Base-by-base conservation (phyloP, 2,113 vertebrate species). In the Hystrix brachyura region DNA sequence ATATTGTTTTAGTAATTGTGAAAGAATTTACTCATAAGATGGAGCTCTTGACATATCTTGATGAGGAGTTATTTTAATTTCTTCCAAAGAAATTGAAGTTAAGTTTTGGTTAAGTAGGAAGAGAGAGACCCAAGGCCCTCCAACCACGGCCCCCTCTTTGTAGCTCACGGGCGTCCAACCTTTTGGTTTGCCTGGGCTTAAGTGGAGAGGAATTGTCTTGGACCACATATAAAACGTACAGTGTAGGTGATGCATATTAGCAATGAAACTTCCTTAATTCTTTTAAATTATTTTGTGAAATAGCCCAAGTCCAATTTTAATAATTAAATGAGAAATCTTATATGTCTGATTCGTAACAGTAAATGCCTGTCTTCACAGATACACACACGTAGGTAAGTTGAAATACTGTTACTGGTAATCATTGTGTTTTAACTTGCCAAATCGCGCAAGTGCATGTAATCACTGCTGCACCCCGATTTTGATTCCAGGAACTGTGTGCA, bases 91-190 rank as follows among this genome's bases (percentile, higher is more conserved):
- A 84, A 51, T 53, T 55, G 13, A 79, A 83, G 11, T 81, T 53
- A 76, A 85, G 27, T 84, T 78, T 46, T 79, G 12, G 46, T 84
- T 95, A 87, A 91, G 18, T 85, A 95, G 65, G 38, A 97, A 84
- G 25, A 84, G 19, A 88, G 82, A 74, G 71, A 21, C 32, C 6
- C 60, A 57, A 80, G 51, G 4, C 80, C 2, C 34, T 21, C 7
- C 79, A 7, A 32, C 29, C 25, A 11, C 0, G 1, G 29, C 9
- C 7, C 2, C 34, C 17, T n/a, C 23, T 53, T 59, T 82, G 15
- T 64, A 90, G 57, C 87, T 14, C 7, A 11, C 34, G 27, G 29
- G 15, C 27, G 25, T 55, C 25, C 48, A 32, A 1, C 14, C 27
- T 79, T 72, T 43, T 21, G 29, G 19, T 53, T 32, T 32, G 29